These are phyloP conservation scores for Ursus arctos DNA, from an alignment of 2,113 vertebrate species.

Conservation along the genomic window DNA sequence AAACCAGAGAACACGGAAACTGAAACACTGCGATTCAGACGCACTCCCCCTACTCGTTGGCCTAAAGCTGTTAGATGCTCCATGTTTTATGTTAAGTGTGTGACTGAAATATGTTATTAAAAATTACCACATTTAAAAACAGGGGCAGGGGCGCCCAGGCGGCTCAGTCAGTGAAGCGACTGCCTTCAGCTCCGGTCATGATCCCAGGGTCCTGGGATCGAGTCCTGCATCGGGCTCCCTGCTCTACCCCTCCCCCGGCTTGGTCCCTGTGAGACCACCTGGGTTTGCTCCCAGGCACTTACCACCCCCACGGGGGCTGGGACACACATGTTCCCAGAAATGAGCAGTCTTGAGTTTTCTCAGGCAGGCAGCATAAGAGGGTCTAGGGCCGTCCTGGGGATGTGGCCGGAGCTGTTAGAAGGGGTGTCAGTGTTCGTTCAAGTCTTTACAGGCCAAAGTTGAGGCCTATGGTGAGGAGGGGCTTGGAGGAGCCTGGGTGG, in stretches of 20 bases:
- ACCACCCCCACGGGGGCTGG: not conserved
- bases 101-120: not conserved
- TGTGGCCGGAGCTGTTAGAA: not conserved
- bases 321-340: not conserved
- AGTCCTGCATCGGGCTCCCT: not conserved
- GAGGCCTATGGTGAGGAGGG: too few relatives aligned
- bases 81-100: not conserved
- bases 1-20: not conserved
- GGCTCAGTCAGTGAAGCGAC: rapidly evolving
- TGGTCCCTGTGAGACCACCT: not conserved
- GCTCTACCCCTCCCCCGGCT: too few relatives aligned
- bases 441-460: too few relatives aligned
- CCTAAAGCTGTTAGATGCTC: not conserved
- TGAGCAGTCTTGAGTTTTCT: not conserved
- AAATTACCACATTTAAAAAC: not conserved
- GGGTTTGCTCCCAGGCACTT: not conserved
- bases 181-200: not conserved
- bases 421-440: not conserved
- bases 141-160: not conserved
- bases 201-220: too few relatives aligned
- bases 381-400: not conserved
- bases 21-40: not conserved
- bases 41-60: not conserved
- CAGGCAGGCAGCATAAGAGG: too few relatives aligned
- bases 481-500: too few relatives aligned